Conservation (phyloP, 2,797 vertebrate species). For the Danio kyathit region DNA sequence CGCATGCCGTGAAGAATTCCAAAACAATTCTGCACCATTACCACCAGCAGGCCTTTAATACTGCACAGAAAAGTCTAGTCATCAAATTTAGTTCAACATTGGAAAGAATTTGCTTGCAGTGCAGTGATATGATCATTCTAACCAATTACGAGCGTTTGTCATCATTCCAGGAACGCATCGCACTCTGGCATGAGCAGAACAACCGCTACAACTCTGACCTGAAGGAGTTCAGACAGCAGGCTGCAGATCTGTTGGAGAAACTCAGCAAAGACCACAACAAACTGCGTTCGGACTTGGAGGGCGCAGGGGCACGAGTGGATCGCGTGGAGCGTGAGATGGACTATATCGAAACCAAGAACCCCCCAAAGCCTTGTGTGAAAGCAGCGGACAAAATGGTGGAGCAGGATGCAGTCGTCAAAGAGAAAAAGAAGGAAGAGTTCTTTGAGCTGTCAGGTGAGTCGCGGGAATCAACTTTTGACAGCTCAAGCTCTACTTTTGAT, state of each 20-base stretch:
- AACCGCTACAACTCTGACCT: slow-evolving; percentile 88
- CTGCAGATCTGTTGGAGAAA: slow-evolving; percentile 82
- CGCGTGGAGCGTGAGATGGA: slow-evolving; percentile 91
- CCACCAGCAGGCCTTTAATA: neutral
- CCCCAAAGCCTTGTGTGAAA: slow-evolving; percentile 86
- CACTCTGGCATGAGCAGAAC: slow-evolving; percentile 91
- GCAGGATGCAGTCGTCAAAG: slow-evolving; percentile 76
- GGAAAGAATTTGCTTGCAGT: slow-evolving; percentile 32
- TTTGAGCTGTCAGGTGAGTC: slow-evolving; percentile 65
- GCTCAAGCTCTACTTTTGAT: slow-evolving; percentile 50
- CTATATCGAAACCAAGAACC: slow-evolving; percentile 87
- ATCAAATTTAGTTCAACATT: neutral
- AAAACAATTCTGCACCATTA: neutral
- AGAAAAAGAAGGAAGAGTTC: slow-evolving; percentile 77
- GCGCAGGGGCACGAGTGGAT: slow-evolving; percentile 79
- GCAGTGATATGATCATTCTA: slow-evolving; percentile 33
- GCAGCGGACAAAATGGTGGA: slow-evolving; percentile 85
- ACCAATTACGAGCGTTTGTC: slow-evolving; percentile 6
- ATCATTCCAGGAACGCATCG: slow-evolving; percentile 86
- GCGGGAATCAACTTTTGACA: slow-evolving; percentile 52
- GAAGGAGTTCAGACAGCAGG: slow-evolving; percentile 90
- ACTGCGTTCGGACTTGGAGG: slow-evolving; percentile 82
- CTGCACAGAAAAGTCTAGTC: neutral
- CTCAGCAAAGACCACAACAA: slow-evolving; percentile 83
- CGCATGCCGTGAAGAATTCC: neutral